Percentiles rank a stretch among this genome's conserved stretches.
Conservation (phyloP, 2,888 invertebrate species). For the Tetranychus truncatus region DNA sequence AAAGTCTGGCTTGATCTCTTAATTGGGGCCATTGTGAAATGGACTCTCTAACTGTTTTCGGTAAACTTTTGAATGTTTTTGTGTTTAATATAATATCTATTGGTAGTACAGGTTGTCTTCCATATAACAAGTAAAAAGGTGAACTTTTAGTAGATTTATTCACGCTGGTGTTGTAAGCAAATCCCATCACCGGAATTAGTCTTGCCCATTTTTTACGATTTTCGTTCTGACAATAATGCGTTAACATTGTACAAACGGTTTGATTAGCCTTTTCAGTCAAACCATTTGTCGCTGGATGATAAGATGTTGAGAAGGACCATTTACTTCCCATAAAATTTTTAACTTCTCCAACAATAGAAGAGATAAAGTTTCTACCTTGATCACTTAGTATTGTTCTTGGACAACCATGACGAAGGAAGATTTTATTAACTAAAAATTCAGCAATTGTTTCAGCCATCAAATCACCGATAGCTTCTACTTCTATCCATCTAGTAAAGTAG, state of each 20-base stretch:
- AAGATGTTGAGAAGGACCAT: no score
- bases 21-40: not conserved
- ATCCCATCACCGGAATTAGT: constrained; percentile 13
- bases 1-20: not conserved
- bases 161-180: constrained; percentile 13
- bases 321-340: no score
- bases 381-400: no score
- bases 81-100: not conserved
- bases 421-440: no score
- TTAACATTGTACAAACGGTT: constrained; percentile 12
- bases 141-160: constrained; percentile 15
- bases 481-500: no score
- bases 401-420: no score
- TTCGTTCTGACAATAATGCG: constrained; percentile 13
- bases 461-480: no score
- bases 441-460: no score
- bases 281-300: no score
- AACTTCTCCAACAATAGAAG: no score
- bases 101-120: not conserved
- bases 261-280: no score
- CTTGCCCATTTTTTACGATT: constrained; percentile 16
- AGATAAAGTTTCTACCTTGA: no score
- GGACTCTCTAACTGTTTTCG: not conserved
- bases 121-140: not conserved
- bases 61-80: not conserved